Percentiles rank a stretch among this genome's conserved stretches.
Evolutionary conservation across 2,113 vertebrate species (phyloP).

Genomic region (Arothron firmamentum): DNA sequence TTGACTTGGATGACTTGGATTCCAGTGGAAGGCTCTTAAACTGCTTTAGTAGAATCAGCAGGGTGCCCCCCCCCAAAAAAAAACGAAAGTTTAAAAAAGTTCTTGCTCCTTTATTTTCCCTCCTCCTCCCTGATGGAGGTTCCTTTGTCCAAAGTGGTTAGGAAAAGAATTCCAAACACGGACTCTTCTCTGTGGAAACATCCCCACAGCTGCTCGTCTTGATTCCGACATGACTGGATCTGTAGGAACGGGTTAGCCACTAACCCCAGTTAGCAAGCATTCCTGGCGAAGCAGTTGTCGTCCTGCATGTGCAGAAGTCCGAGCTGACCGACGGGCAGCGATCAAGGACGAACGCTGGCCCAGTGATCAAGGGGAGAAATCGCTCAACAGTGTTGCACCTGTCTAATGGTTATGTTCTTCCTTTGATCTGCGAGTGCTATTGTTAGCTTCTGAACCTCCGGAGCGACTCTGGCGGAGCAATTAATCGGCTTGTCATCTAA

Average conservation of each 20-base stretch:
- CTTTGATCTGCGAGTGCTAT: constrained; percentile 25
- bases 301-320: constrained; percentile 26
- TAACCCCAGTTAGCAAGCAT: constrained; percentile 44
- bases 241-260: constrained; percentile 54
- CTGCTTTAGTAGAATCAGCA: too few species aligned
- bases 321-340: constrained; percentile 36
- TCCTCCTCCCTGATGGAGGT: too few species aligned
- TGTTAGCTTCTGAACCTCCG: constrained; percentile 22
- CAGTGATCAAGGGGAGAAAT: constrained; percentile 31
- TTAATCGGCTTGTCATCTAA: constrained; percentile 27
- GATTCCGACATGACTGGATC: constrained; percentile 73
- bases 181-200: constrained; percentile 71
- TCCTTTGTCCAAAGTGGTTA: too few species aligned
- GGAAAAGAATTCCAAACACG: too few species aligned
- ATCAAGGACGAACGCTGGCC: constrained; percentile 36
- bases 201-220: constrained; percentile 77
- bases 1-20: too few species aligned
- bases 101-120: too few species aligned
- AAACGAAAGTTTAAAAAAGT: too few species aligned
- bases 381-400: constrained; percentile 49
- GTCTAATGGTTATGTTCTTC: constrained; percentile 39
- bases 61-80: too few species aligned
- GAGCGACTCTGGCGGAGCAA: constrained; percentile 10
- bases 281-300: constrained; percentile 21
- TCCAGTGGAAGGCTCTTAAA: too few species aligned